These are phyloP conservation scores for Ellobius talpinus DNA, from an alignment of 2,113 vertebrate species.

Conservation along the genomic window DNA sequence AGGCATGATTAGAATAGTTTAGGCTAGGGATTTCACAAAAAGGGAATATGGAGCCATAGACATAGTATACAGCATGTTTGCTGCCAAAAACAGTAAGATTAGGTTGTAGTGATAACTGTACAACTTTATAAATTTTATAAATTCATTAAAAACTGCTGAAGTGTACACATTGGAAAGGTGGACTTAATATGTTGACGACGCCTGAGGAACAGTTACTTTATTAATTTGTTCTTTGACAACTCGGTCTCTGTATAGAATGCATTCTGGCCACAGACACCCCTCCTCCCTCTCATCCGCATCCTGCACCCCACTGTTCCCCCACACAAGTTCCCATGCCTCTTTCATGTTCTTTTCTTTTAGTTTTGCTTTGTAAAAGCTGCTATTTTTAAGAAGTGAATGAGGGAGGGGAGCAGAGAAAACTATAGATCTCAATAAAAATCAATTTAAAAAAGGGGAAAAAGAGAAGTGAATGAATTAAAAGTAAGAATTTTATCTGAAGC, in stretches of 20 bases:
- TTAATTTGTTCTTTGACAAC: not conserved
- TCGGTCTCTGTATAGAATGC: not conserved
- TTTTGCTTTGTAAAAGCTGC: not conserved
- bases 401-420: too few species aligned
- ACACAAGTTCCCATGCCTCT: too few species aligned
- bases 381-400: slow-evolving; percentile 1
- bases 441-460: too few species aligned
- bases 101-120: not conserved
- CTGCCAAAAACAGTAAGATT: not conserved
- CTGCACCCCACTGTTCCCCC: too few species aligned
- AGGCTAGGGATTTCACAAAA: not conserved
- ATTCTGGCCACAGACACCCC: not conserved
- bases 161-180: not conserved
- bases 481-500: not conserved
- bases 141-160: slow-evolving; percentile 11
- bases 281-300: not conserved
- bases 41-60: not conserved
- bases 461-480: slow-evolving; percentile 8
- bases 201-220: not conserved
- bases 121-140: not conserved
- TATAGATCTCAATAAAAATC: too few species aligned
- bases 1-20: not conserved
- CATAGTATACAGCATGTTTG: not conserved
- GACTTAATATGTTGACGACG: not conserved
- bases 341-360: not conserved